Percentiles rank a stretch among this genome's conserved stretches.
Conservation (phyloP, 2,113 vertebrate species). For the Polyodon spathula region DNA sequence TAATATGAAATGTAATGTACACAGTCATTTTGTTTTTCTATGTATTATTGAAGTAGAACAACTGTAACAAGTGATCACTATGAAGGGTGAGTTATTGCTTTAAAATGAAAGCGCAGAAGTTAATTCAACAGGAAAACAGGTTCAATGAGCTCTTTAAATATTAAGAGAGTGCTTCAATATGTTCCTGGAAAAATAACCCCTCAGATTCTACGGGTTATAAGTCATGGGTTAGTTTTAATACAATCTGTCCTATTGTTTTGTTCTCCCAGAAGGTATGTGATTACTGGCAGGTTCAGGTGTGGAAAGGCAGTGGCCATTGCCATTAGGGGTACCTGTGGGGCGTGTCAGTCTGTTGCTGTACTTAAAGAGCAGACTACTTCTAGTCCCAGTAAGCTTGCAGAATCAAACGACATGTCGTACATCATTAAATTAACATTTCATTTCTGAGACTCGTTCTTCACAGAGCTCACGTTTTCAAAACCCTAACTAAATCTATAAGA, state of each 20-base stretch:
- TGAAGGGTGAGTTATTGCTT: slow-evolving; percentile 58
- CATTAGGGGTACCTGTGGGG: too few species aligned
- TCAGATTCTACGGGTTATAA: too few species aligned
- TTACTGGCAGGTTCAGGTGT: too few species aligned
- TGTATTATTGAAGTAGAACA: slow-evolving; percentile 48
- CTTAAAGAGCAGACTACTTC: too few species aligned
- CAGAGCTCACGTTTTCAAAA: too few species aligned
- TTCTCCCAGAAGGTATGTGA: slow-evolving; percentile 2
- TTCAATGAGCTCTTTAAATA: slow-evolving; percentile 59
- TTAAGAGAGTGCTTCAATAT: slow-evolving; percentile 56
- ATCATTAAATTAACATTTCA: too few species aligned
- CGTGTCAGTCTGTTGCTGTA: too few species aligned
- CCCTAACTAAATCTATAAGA: too few species aligned
- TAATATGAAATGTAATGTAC: neutral
- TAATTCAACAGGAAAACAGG: slow-evolving; percentile 53
- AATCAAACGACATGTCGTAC: too few species aligned
- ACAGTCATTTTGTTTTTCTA: slow-evolving; percentile 45
- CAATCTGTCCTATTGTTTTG: slow-evolving; percentile 19
- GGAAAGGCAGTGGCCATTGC: too few species aligned
- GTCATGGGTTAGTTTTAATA: slow-evolving; percentile 32
- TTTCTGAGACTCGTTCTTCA: too few species aligned
- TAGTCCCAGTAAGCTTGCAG: too few species aligned
- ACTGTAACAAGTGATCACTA: slow-evolving; percentile 46
- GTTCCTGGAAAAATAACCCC: slow-evolving; percentile 48
- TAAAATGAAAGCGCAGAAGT: slow-evolving; percentile 51